These are phyloP conservation scores for Kryphioiulus occultus DNA, from an alignment of 2,888 invertebrate genomes.

Conservation along the genomic window DNA sequence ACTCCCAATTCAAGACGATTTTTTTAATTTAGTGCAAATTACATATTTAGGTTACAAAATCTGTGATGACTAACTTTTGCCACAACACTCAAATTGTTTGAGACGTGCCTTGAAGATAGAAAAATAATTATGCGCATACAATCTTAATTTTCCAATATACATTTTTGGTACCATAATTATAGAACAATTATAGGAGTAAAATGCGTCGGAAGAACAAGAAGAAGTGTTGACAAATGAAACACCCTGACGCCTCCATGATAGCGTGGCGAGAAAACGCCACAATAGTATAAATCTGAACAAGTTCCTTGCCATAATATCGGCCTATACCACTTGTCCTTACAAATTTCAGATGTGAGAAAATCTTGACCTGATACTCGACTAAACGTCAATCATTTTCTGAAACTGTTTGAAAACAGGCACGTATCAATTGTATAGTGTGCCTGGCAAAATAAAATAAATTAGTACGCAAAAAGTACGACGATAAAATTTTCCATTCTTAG, in stretches of 20 bases:
- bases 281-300: not conserved
- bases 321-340: not conserved
- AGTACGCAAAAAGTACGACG: not conserved
- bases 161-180: not conserved
- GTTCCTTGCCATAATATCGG: not conserved
- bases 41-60: constrained; percentile 20
- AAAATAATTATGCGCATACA: constrained; percentile 9
- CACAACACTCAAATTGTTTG: not conserved
- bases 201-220: not conserved
- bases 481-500: not conserved
- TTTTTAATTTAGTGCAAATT: constrained; percentile 3
- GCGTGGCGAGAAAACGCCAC: too few relatives aligned
- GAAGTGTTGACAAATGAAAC: not conserved
- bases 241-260: constrained; percentile 13
- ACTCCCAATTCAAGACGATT: not conserved
- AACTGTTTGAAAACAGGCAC: not conserved
- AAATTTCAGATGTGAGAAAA: too few relatives aligned
- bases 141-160: constrained; percentile 32
- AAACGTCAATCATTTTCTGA: not conserved
- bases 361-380: not conserved
- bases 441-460: constrained; percentile 1
- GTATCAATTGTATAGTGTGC: not conserved
- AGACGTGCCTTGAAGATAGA: not conserved
- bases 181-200: not conserved
- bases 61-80: constrained; percentile 14